Evolutionary conservation across 1,140 invertebrate genomes (phyloP), one percentile per base, ranked within the genome.

Genomic region (Meloidogyne exigua): DNA sequence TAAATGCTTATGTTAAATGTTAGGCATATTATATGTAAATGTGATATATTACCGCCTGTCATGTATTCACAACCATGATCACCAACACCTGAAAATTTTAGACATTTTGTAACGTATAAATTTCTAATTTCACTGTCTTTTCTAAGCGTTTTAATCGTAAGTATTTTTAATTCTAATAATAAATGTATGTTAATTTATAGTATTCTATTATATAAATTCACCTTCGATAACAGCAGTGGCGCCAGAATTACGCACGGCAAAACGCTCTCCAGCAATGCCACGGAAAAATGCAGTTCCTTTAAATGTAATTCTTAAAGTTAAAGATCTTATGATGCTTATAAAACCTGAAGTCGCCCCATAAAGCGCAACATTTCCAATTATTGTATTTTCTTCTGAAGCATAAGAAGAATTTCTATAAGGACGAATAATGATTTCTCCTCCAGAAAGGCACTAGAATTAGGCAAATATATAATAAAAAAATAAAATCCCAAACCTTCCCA

Each of bases 31-130:
- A n/a, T n/a, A n/a, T n/a, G 10, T 39, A 39, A 10, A 64, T 64
- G 25, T 21, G 4, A 64, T 21, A 64, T 15, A 64, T 71, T 62
- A 44, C 87, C 87, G 32, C 95, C 96, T 62, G 96, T 99, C 96
- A 99, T 99, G 88, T 99, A 99, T 89, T 99, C 96, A 90, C 96
- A 99, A 36, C 95, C 96, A 89, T 99, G 96, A 90, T 99, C 96
- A 68, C 96, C 96, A 72, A 96, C 95, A 74, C 95, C 28, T 32
- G 28, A 32, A 32, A 32, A 32, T 32, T 32, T 32, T 7, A 32
- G 7, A 32, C 7, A 32, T 32, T 32, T 32, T 32, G 7, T 32
- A 32, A 32, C 28, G 28, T 32, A 32, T 32, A 7, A 2, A 32
- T 32, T n/a, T n/a, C n/a, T n/a, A n/a, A n/a, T n/a, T n/a, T n/a